phyloP scores from a whole-genome alignment of 1,140 invertebrate species.

The Brachystomella parvula region DNA sequence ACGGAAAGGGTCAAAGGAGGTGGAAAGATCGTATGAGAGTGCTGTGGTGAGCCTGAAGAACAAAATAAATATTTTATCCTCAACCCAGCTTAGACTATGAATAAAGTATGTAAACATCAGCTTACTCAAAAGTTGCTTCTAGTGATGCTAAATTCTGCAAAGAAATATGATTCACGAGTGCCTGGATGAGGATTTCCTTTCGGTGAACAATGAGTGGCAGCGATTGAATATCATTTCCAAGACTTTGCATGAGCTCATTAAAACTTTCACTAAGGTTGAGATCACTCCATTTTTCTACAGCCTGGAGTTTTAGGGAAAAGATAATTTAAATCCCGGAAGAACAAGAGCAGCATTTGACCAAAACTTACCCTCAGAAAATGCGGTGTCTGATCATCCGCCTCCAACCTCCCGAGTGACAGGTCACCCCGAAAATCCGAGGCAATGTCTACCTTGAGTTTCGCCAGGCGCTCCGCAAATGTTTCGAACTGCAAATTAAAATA shows the following conservation, averaged over 20 bases:
- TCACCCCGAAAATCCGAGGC: neutral
- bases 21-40: neutral
- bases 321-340: no score
- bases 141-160: no score
- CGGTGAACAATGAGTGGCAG: no score
- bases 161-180: no score
- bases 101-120: neutral
- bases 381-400: neutral
- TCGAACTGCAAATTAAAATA: neutral
- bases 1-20: no score
- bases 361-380: neutral
- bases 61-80: neutral
- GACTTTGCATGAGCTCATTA: no score
- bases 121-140: no score
- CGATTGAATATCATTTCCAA: no score
- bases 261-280: no score
- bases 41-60: neutral
- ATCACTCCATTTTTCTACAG: no score
- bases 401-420: neutral
- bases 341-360: neutral
- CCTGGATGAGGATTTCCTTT: no score
- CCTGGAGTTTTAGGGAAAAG: no score
- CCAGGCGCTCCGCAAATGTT: neutral
- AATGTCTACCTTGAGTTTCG: neutral
- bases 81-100: neutral